Evolutionary conservation across 1,140 invertebrate genomes (phyloP).

Genomic region (Ostrea denselamellosa): DNA sequence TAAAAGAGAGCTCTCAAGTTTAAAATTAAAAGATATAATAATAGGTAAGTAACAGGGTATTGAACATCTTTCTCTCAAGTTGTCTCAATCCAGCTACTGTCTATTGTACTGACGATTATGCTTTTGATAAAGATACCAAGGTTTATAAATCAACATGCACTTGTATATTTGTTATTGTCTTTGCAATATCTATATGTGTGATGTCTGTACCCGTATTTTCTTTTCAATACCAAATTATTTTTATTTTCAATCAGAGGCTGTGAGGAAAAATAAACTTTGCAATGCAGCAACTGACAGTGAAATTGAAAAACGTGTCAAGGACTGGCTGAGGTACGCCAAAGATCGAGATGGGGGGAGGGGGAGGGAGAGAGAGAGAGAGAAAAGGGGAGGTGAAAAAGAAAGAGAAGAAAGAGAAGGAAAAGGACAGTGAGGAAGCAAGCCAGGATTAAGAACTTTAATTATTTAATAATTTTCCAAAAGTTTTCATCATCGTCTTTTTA

Average conservation of each 20-base stretch:
- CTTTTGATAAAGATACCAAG: background rate
- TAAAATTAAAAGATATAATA: background rate
- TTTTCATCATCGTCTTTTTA: background rate
- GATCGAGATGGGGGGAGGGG: background rate
- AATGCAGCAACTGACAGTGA: background rate
- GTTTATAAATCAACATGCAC: background rate
- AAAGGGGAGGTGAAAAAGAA: too few relatives aligned
- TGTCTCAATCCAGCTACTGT: background rate
- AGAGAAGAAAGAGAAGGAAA: background rate
- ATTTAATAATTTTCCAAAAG: background rate
- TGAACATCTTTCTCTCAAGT: background rate
- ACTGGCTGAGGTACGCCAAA: background rate
- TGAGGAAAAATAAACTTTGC: background rate
- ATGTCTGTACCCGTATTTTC: background rate
- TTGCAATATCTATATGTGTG: background rate
- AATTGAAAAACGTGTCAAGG: background rate
- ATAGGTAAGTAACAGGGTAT: background rate
- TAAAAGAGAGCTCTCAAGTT: background rate
- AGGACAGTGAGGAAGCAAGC: background rate
- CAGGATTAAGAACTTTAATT: background rate
- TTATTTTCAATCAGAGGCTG: constrained; percentile 6
- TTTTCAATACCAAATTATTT: background rate
- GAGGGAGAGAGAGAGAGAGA: background rate
- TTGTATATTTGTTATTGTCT: background rate
- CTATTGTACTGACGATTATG: background rate